Evolutionary conservation across 2,888 invertebrate species (phyloP), one percentile per base, ranked within the genome.

Genomic region (Seira musarum): DNA sequence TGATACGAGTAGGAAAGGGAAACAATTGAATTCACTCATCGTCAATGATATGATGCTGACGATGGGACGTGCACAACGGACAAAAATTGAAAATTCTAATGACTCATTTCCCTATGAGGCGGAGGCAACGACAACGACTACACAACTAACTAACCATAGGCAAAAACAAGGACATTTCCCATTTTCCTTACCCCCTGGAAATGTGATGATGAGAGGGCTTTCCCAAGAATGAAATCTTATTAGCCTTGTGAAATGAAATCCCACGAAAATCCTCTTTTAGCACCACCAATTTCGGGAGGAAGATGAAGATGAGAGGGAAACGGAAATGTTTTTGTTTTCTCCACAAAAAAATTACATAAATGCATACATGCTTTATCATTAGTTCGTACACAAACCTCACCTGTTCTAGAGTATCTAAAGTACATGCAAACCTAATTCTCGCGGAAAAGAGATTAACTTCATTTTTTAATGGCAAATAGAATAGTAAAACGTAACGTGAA

Each of bases 11-110:
- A 30, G 30, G 30, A 53, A 53, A 53, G 6, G 3, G 15, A 60
- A 60, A 60, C 60, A 60, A 60, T 60, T 60, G 60, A 60, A 60
- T 60, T 60, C 15, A 49, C 2, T 30, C 30, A 30, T 30, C 30
- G 30, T 30, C 30, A 30, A 30, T 30, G 30, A 8, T 30, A 8
- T 30, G 30, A 8, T 53, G 53, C 6, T 53, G 53, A 17, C 13
- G 53, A 15, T 53, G 60, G 60, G 60, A 5, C 21, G 10, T 53
- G 60, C 5, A 21, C 21, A 2, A 49, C 49, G 15, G 13, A 49
- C 15, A 15, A 21, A 60, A 22, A 60, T 60, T 60, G 60, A 19
- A 60, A 60, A 21, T 60, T 60, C 13, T 15, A 60, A 60, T 21
- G 21, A 60, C 60, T 60, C 60, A 2, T 60, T 60, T 60, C 10